A percentile compares a stretch with the other conserved stretches of the same genome.
Conservation (phyloP, 2,113 vertebrate species). For the Pardalotus punctatus region DNA sequence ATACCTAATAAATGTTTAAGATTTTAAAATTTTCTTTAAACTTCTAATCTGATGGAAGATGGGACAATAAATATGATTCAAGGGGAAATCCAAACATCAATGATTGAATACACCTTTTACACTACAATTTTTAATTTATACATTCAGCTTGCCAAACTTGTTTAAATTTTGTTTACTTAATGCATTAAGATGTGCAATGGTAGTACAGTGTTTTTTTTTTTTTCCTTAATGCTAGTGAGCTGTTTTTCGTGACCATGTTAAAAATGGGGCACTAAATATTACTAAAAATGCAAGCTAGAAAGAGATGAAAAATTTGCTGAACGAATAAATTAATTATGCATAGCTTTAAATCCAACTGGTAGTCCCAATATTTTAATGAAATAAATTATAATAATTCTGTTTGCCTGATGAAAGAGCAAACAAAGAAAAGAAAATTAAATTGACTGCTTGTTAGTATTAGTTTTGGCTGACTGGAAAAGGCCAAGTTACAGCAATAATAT, state of each 20-base stretch:
- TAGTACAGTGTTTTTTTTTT: not conserved
- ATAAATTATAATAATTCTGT: not conserved
- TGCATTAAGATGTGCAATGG: not conserved
- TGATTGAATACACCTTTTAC: not conserved
- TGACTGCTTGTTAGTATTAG: not conserved
- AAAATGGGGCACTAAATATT: not conserved
- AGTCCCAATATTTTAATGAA: not conserved
- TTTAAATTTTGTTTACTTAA: not conserved
- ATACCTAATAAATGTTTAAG: not conserved
- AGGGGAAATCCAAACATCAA: not conserved
- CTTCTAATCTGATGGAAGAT: not conserved
- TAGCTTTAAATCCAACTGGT: not conserved
- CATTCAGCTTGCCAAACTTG: not conserved
- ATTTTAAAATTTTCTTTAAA: not conserved
- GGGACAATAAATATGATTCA: not conserved
- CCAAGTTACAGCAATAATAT: not conserved
- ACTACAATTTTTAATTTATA: not conserved
- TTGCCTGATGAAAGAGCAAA: not conserved
- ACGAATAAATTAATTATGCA: not conserved
- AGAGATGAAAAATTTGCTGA: not conserved
- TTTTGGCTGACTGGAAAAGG: not conserved
- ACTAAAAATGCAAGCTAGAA: not conserved
- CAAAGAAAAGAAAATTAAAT: not conserved
- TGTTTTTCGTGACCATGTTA: not conserved
- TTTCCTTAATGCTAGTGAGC: not conserved